phyloP scores from a whole-genome alignment of 1,140 invertebrate genomes.

The Homalodisca vitripennis region DNA sequence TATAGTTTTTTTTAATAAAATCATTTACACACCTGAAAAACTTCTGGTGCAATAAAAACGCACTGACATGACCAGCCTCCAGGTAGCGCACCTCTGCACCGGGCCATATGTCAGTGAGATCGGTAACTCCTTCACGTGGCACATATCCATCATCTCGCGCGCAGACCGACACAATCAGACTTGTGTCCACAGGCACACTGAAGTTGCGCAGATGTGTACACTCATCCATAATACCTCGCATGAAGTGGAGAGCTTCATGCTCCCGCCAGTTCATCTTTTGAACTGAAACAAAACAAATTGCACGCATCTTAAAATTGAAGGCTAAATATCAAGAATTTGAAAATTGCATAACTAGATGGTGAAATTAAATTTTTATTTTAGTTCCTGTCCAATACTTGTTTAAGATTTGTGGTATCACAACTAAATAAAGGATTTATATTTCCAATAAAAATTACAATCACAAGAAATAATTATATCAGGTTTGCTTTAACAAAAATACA shows the following conservation, averaged over 20 bases:
- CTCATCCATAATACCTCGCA: slow-evolving; percentile 98
- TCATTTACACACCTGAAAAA: slow-evolving; percentile 81
- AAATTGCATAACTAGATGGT: too few relatives aligned
- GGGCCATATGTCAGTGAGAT: slow-evolving; percentile 88
- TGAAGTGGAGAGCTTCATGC: slow-evolving; percentile 83
- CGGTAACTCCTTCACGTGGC: slow-evolving; percentile 76
- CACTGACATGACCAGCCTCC: slow-evolving; percentile 86
- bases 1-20: too few relatives aligned
- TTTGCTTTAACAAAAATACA: too few relatives aligned
- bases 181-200: slow-evolving; percentile 78
- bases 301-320: too few relatives aligned
- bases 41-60: slow-evolving; percentile 84
- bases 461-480: too few relatives aligned
- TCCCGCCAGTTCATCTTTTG: slow-evolving; percentile 25
- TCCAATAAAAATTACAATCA: too few relatives aligned
- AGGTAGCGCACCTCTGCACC: slow-evolving; percentile 85
- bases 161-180: slow-evolving; percentile 81
- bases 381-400: too few relatives aligned
- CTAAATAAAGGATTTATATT: too few relatives aligned
- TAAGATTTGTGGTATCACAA: too few relatives aligned
- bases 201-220: slow-evolving; percentile 97
- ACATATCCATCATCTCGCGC: slow-evolving; percentile 92
- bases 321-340: too few relatives aligned
- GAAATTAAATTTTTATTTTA: too few relatives aligned
- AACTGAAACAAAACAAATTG: background rate